Evolutionary conservation across 2,888 invertebrate genomes (phyloP), one percentile per base, ranked within the genome.

Genomic region (Podotricha telesiphe): DNA sequence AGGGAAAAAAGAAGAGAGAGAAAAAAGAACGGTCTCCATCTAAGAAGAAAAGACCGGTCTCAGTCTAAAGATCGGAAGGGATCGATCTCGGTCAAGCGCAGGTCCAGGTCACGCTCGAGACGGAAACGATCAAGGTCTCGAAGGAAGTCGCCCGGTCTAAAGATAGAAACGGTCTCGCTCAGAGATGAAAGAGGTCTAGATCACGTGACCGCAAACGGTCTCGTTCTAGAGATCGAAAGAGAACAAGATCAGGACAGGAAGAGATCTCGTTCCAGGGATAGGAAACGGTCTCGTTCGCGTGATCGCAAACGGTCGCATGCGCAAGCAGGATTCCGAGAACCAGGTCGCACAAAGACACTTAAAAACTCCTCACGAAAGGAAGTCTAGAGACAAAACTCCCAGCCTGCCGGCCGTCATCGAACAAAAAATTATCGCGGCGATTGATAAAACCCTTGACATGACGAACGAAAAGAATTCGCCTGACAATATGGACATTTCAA

Each of bases 401-500:
- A 82, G 75, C 68, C 80, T 89, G 6, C 61, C 84, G 13, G 79
- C 86, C 0, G 78, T 86, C 6, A 79, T 85, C 64, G 86, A 83
- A 73, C 86, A 88, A 74, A 87, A 86, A 69, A 77, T 82, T 20
- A 74, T 76, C 68, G 75, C 84, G 10, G 72, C 79, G 2, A 85
- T 83, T 62, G 79, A 76, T 59, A 88, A 86, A 75, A 74, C 83
- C 5, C 81, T 84, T 15, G 88, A 89, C 59, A 77, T 88, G 62
- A 82, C 79, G 48, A 94, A 95, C 70, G 95, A 95, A 76, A 94
- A 94, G 73, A 88, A 92, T 76, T 95, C 95, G 15, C 93, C 95
- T 1, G 96, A 96, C 85, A 96, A 96, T 82, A 96, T 96, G 96
- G 96, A 96, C 84, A 96, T 96, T 86, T 96, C 96, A 17, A 96